These are phyloP conservation scores for Geophilus truncorum DNA, from an alignment of 2,888 invertebrate species.

Conservation along the genomic window DNA sequence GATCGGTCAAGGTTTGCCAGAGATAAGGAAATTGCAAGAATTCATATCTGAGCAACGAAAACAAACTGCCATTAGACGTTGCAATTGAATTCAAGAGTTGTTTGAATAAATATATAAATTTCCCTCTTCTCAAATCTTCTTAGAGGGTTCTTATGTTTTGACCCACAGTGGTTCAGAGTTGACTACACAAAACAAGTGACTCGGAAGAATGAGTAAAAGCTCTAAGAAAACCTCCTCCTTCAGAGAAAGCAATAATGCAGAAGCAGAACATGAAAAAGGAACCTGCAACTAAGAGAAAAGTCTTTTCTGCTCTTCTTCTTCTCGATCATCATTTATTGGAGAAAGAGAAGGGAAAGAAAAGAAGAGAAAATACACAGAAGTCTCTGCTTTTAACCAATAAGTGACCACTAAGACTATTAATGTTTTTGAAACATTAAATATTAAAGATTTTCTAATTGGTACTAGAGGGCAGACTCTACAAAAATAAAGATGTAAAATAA, in stretches of 20 bases:
- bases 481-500: no score
- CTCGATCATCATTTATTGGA: neutral
- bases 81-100: neutral
- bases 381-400: neutral
- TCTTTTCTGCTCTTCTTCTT: neutral
- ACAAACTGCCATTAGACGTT: no score
- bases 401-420: neutral
- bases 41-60: no score
- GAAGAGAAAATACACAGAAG: neutral
- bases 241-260: neutral
- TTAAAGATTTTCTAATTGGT: no score
- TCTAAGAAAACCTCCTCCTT: neutral
- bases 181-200: conserved; percentile 1
- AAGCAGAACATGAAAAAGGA: neutral
- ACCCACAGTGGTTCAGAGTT: neutral
- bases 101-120: neutral
- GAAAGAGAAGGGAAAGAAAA: neutral
- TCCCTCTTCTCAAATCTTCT: neutral
- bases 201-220: neutral
- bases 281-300: neutral
- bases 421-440: no score
- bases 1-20: no score
- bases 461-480: no score
- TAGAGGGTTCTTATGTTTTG: neutral
- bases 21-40: no score